Conservation (phyloP, 2,797 vertebrate species). For the Melanotaenia nigrans region DNA sequence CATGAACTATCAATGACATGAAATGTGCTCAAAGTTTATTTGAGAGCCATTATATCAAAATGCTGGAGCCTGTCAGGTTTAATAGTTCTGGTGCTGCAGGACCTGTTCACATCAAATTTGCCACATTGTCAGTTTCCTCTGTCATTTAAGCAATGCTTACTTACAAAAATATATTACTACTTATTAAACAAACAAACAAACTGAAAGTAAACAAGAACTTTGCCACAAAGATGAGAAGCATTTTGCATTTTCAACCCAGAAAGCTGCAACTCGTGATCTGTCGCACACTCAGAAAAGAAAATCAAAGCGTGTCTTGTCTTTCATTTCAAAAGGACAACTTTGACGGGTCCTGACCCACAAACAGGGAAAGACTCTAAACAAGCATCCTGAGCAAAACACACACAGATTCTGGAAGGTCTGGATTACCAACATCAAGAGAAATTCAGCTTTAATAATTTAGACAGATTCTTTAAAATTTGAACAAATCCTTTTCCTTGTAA, state of each 20-base stretch:
- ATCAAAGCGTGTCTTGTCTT: slow-evolving; percentile 29
- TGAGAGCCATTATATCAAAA: slow-evolving; percentile 8
- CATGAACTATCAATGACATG: slow-evolving; percentile 14
- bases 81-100: slow-evolving; percentile 5
- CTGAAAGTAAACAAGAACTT: slow-evolving; percentile 38
- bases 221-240: slow-evolving; percentile 17
- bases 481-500: slow-evolving; percentile 15
- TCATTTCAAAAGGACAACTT: slow-evolving; percentile 12
- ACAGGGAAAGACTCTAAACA: slow-evolving; percentile 26
- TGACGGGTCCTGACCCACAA: neutral
- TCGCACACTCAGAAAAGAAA: slow-evolving; percentile 37
- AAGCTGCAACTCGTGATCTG: slow-evolving; percentile 8
- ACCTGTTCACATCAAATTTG: slow-evolving; percentile 21
- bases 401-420: neutral
- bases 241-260: slow-evolving; percentile 26
- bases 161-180: slow-evolving; percentile 51
- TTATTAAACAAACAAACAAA: slow-evolving; percentile 34
- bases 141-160: slow-evolving; percentile 44
- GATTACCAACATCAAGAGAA: neutral
- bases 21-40: slow-evolving; percentile 9
- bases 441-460: slow-evolving; percentile 9
- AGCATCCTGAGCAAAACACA: neutral
- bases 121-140: slow-evolving; percentile 34
- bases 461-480: slow-evolving; percentile 7
- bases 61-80: neutral